Evolutionary conservation across 2,888 invertebrate genomes (phyloP).

Genomic region (Athalia cordata): DNA sequence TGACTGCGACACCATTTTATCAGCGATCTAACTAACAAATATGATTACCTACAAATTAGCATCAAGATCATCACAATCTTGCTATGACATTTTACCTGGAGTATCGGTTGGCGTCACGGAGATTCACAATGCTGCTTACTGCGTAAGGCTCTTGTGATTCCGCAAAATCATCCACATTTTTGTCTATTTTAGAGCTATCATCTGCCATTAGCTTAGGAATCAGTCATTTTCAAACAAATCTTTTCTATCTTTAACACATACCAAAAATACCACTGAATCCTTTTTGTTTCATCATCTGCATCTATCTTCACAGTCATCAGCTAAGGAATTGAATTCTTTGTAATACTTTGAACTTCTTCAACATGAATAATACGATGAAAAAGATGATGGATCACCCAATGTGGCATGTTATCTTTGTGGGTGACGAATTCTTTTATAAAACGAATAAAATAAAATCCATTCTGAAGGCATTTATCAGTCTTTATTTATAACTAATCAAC

Average conservation of each 20-base stretch:
- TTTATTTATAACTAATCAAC: conserved; percentile 66
- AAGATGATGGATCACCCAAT: too few species aligned
- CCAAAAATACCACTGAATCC: not conserved
- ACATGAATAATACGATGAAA: too few species aligned
- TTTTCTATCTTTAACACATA: not conserved
- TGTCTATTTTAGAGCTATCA: conserved; percentile 7
- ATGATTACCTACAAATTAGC: too few species aligned
- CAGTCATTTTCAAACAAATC: not conserved
- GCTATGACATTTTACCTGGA: conserved; percentile 21
- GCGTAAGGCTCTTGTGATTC: not conserved
- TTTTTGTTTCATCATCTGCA: not conserved
- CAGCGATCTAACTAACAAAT: not conserved
- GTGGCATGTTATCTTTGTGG: too few species aligned
- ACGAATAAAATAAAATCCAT: conserved; percentile 32
- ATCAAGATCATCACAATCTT: too few species aligned
- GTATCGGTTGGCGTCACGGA: not conserved
- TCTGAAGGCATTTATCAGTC: conserved; percentile 61
- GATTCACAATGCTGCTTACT: conserved; percentile 8
- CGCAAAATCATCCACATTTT: conserved; percentile 4
- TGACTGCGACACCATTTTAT: conserved; percentile 13
- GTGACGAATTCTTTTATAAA: not conserved
- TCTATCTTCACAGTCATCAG: conserved; percentile 6
- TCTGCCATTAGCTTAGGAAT: conserved; percentile 25
- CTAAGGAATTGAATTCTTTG: too few species aligned
- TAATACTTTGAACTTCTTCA: too few species aligned